phyloP scores from a whole-genome alignment of 2,888 invertebrate genomes.

The Brenthis hecate region DNA sequence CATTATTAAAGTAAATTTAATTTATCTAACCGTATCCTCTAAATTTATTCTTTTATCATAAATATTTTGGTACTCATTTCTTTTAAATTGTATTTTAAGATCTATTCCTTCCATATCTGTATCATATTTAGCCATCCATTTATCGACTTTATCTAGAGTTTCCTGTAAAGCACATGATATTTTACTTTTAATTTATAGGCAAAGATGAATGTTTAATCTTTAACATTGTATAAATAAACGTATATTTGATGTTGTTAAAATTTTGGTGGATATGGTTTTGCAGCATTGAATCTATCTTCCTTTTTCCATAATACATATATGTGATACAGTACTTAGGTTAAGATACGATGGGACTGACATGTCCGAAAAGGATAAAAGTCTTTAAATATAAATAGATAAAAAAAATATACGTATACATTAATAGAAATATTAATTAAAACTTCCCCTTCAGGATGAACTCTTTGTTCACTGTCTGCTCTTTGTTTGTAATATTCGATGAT shows the following conservation, averaged over 20 bases:
- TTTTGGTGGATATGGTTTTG: no score
- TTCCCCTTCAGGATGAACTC: conserved; percentile 67
- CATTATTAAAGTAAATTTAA: background rate
- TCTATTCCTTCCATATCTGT: conserved; percentile 64
- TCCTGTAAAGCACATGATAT: conserved; percentile 50
- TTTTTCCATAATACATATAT: no score
- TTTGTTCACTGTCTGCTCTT: conserved; percentile 57
- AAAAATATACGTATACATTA: conserved; percentile 48
- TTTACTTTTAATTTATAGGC: background rate
- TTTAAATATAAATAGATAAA: no score
- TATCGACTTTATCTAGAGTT: conserved; percentile 60
- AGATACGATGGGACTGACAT: no score
- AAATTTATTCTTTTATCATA: conserved; percentile 50
- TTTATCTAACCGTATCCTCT: conserved; percentile 53
- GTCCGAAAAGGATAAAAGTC: no score
- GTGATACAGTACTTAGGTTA: no score
- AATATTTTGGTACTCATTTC: conserved; percentile 56
- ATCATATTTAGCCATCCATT: conserved; percentile 70
- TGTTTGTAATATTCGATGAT: conserved; percentile 56
- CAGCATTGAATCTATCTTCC: no score
- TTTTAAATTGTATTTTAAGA: conserved; percentile 64
- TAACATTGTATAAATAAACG: background rate
- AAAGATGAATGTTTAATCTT: background rate
- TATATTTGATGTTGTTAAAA: no score
- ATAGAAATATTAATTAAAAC: conserved; percentile 56